A percentile compares a stretch with the other conserved stretches of the same genome.
These are phyloP conservation scores for Sebastes schlegelii DNA, from an alignment of 2,113 vertebrate species.

Conservation along the genomic window DNA sequence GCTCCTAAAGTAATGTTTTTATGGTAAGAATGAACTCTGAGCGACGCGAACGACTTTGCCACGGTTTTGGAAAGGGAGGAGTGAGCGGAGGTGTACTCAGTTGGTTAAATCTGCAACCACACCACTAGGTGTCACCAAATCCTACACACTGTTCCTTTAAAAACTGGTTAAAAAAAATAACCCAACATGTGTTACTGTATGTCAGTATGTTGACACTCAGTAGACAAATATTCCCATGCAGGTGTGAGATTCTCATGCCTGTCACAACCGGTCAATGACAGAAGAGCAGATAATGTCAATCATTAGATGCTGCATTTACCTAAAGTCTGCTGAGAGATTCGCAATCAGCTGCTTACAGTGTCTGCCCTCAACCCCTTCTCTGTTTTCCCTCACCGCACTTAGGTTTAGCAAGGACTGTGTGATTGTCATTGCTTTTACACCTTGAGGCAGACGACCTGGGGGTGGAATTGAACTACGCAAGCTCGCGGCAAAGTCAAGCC, in stretches of 20 bases:
- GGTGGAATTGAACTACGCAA: constrained; percentile 51
- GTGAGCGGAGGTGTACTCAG: too few species aligned
- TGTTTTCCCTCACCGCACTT: constrained; percentile 13
- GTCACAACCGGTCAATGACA: constrained; percentile 41
- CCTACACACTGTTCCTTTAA: neutral
- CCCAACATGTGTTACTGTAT: constrained; percentile 36
- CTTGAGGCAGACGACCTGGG: constrained; percentile 54
- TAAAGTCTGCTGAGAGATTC: constrained; percentile 28
- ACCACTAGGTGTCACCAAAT: too few species aligned
- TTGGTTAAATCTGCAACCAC: too few species aligned
- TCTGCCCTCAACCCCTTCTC: neutral
- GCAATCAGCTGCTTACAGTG: constrained; percentile 48
- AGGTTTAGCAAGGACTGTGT: constrained; percentile 58
- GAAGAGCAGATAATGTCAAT: constrained; percentile 45
- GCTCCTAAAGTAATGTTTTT: too few species aligned
- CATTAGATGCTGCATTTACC: constrained; percentile 9
- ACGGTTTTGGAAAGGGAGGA: too few species aligned
- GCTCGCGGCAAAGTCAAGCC: constrained; percentile 76
- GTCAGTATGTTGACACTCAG: constrained; percentile 45
- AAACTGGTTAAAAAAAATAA: neutral
- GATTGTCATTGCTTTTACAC: constrained; percentile 66
- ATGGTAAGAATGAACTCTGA: too few species aligned
- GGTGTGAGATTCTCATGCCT: constrained; percentile 62
- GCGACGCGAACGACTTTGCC: too few species aligned
- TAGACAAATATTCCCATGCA: constrained; percentile 48